Percentiles rank a stretch among this genome's conserved stretches.
These are phyloP conservation scores for Drosophila chauvacae DNA, from an alignment of 1,140 invertebrate species.

Conservation along the genomic window DNA sequence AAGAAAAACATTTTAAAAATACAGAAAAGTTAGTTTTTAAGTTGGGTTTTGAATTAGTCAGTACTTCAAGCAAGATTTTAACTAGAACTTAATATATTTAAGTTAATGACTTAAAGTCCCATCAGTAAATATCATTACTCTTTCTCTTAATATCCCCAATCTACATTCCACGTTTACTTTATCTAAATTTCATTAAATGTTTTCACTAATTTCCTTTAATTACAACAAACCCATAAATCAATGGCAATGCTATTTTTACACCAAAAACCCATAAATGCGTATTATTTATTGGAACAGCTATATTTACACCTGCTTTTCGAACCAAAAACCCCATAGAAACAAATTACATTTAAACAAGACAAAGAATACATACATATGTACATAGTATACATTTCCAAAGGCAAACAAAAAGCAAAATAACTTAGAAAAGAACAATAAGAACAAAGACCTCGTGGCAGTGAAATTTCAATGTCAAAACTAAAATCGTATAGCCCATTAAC, in stretches of 20 bases:
- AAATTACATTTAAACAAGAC: constrained; percentile 8
- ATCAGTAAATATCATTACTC: neutral
- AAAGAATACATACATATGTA: constrained; percentile 7
- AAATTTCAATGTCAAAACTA: constrained; percentile 48
- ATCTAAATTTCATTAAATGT: neutral
- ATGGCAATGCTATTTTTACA: neutral
- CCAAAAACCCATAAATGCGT: constrained; percentile 1
- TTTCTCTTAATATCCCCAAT: neutral
- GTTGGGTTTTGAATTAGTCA: neutral
- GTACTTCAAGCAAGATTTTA: neutral
- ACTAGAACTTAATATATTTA: neutral
- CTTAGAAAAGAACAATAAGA: neutral
- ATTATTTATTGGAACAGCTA: constrained; percentile 3
- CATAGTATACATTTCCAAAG: neutral
- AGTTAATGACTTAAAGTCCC: neutral
- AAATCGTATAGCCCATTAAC: constrained; percentile 13
- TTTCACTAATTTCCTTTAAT: constrained; percentile 3
- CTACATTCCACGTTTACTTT: neutral
- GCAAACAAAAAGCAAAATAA: neutral
- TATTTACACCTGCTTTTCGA: constrained; percentile 4
- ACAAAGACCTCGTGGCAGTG: constrained; percentile 27
- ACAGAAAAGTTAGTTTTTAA: neutral
- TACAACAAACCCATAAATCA: constrained; percentile 7
- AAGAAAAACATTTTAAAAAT: neutral
- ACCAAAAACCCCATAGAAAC: neutral